These are phyloP conservation scores for Daboia siamensis DNA, from an alignment of 2,113 vertebrate genomes.

Conservation along the genomic window DNA sequence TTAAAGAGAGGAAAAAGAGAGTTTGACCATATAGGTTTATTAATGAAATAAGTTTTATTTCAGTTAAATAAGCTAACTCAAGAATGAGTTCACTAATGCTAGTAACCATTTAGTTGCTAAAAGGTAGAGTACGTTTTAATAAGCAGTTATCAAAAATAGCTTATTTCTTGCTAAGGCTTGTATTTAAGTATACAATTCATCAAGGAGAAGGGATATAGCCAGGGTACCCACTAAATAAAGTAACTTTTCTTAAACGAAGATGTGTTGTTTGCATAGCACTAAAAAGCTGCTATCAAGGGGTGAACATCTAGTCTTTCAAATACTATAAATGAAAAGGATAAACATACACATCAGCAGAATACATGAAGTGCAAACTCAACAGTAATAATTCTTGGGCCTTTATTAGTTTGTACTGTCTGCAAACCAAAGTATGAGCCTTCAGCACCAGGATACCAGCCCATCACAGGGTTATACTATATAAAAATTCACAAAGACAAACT, in stretches of 20 bases:
- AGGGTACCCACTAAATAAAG: constrained; percentile 42
- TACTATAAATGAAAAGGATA: constrained; percentile 43
- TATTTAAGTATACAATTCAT: constrained; percentile 54
- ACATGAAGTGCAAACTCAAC: constrained; percentile 6
- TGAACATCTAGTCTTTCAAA: constrained; percentile 33
- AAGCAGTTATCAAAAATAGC: constrained; percentile 41
- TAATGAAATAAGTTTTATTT: background rate
- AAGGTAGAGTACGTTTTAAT: constrained; percentile 33
- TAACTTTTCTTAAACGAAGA: constrained; percentile 49
- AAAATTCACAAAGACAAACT: background rate
- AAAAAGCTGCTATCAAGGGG: background rate
- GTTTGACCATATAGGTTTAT: background rate
- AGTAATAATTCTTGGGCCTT: background rate
- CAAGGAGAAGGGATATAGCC: constrained; percentile 17
- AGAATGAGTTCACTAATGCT: background rate
- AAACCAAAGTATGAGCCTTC: background rate
- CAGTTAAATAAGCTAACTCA: background rate
- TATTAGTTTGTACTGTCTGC: constrained; percentile 10
- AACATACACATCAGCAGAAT: background rate
- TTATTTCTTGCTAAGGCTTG: constrained; percentile 43
- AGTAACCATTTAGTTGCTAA: constrained; percentile 34
- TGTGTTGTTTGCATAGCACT: constrained; percentile 34
- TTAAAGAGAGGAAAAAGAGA: background rate
- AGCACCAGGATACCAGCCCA: background rate
- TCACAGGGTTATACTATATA: background rate